Conservation (phyloP, 2,113 vertebrate genomes). For the Mesitornis unicolor region DNA sequence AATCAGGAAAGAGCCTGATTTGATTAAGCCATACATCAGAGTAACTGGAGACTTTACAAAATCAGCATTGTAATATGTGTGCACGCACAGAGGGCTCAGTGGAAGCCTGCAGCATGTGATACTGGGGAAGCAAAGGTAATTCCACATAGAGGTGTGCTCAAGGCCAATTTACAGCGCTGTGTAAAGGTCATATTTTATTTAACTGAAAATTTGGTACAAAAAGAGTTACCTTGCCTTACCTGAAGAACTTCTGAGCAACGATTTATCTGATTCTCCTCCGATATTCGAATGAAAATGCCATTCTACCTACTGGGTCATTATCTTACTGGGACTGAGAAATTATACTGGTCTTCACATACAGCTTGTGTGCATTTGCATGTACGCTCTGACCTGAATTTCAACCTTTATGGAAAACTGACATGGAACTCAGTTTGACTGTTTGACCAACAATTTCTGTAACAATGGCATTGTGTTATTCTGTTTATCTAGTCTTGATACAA, state of each 20-base stretch:
- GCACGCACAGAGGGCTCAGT: not conserved
- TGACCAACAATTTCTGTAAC: not conserved
- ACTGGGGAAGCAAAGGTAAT: not conserved
- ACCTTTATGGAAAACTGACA: not conserved
- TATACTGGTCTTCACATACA: not conserved
- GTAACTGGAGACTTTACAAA: not conserved
- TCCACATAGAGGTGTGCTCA: not conserved
- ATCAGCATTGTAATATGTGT: not conserved
- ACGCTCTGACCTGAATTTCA: not conserved
- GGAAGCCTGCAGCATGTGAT: not conserved
- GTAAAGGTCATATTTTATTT: conserved; percentile 26
- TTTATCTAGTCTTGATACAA: not conserved
- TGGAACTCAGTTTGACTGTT: not conserved
- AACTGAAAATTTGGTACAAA: not conserved
- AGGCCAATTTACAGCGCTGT: not conserved
- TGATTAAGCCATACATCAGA: not conserved
- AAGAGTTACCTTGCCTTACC: not conserved
- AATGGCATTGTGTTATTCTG: not conserved
- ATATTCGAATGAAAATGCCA: not conserved
- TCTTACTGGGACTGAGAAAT: not conserved
- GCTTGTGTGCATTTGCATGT: not conserved
- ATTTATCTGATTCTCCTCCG: not conserved
- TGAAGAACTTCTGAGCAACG: not conserved
- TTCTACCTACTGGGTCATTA: not conserved
- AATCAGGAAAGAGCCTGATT: not conserved